Percentiles rank a stretch among this genome's conserved stretches.
phyloP scores from a whole-genome alignment of 2,113 vertebrate genomes.

The Blennius ocellaris region DNA sequence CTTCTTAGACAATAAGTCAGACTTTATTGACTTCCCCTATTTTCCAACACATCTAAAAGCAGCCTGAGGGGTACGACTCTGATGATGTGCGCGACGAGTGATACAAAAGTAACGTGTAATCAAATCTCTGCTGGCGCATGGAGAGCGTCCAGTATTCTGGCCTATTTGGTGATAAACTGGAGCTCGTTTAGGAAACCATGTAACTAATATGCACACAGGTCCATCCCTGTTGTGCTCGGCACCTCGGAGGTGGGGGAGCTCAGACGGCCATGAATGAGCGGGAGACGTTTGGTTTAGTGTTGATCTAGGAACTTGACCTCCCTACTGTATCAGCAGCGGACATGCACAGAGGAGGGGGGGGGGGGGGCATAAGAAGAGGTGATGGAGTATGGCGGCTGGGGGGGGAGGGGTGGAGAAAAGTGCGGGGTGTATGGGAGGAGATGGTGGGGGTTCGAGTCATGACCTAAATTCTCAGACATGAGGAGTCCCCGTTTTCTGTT shows the following conservation, averaged over 20 bases:
- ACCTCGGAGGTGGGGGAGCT: not conserved
- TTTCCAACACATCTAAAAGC: conserved; percentile 29
- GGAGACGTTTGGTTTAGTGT: conserved; percentile 27
- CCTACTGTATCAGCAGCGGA: conserved; percentile 51
- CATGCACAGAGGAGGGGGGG: conserved; percentile 8
- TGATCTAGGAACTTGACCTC: conserved; percentile 50
- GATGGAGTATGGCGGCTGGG: conserved; percentile 58
- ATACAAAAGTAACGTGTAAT: conserved; percentile 57
- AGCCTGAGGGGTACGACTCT: conserved; percentile 6
- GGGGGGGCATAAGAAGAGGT: conserved; percentile 34
- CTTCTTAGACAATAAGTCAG: conserved; percentile 47
- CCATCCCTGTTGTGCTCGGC: not conserved
- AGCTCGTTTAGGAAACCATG: not conserved
- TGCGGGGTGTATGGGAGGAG: conserved; percentile 48
- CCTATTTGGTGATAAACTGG: conserved; percentile 25
- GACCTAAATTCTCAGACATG: conserved; percentile 78
- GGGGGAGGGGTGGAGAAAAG: conserved; percentile 64
- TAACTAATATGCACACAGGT: conserved; percentile 15
- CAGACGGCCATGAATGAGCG: conserved; percentile 23
- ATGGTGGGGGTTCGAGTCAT: conserved; percentile 68
- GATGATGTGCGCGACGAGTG: conserved; percentile 8
- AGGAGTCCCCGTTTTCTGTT: conserved; percentile 32
- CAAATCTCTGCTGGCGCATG: conserved; percentile 48
- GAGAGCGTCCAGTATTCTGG: conserved; percentile 41
- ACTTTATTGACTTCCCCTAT: conserved; percentile 34